Evolutionary conservation across 2,797 vertebrate genomes (phyloP).

Genomic region (Chelonia mydas): DNA sequence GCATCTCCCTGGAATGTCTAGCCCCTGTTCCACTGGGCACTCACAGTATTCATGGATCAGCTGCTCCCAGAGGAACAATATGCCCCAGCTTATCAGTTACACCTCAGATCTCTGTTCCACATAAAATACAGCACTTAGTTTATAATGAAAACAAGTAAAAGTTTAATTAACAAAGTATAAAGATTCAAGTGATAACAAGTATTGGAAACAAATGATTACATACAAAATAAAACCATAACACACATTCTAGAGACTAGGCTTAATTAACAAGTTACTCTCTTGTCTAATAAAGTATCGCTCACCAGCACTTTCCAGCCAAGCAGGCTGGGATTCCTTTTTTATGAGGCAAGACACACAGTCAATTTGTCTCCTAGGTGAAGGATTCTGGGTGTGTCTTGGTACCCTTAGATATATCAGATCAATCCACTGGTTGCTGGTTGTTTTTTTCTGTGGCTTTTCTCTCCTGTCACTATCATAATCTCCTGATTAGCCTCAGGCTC

Average conservation of each 20-base stretch:
- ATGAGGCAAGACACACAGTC: background rate
- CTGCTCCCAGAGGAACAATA: too few relatives aligned
- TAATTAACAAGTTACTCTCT: background rate
- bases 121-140: background rate
- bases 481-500: background rate
- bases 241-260: background rate
- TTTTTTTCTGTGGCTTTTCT: background rate
- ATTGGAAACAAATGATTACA: background rate
- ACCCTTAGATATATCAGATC: background rate
- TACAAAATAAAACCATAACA: background rate
- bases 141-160: background rate
- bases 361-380: background rate
- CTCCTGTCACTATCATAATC: background rate
- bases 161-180: background rate
- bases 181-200: background rate
- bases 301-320: background rate
- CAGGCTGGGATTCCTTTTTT: background rate
- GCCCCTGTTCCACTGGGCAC: background rate
- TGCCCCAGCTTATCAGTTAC: background rate
- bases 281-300: background rate
- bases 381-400: background rate
- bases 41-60: background rate
- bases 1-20: background rate
- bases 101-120: background rate
- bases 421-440: background rate